Evolutionary conservation across 2,797 vertebrate species (phyloP).

Genomic region (Phylloscopus collybita): DNA sequence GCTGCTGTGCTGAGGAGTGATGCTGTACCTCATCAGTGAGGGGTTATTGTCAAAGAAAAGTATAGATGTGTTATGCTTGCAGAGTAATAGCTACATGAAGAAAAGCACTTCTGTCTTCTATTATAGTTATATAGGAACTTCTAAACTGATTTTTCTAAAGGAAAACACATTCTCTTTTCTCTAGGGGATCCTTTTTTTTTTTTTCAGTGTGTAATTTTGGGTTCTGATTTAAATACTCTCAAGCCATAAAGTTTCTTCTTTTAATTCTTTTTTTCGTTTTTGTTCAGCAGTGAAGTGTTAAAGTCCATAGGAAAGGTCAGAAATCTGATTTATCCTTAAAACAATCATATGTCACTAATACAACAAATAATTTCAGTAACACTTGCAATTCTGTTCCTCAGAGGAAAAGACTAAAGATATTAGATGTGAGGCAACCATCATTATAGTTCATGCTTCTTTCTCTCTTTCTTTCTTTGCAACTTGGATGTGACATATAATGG

Average conservation of each 20-base stretch:
- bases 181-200: background rate
- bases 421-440: background rate
- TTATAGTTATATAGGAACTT: background rate
- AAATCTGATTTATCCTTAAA: background rate
- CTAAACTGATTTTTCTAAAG: background rate
- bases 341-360: background rate
- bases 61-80: background rate
- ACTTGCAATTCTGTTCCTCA: background rate
- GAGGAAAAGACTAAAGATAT: background rate
- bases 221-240: background rate
- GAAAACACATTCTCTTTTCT: background rate
- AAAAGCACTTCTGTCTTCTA: background rate
- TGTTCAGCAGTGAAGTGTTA: background rate
- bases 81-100: background rate
- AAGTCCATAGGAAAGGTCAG: background rate
- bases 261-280: background rate
- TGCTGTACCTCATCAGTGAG: background rate
- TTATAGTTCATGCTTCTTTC: background rate
- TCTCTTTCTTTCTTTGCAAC: background rate
- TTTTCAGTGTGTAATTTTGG: background rate
- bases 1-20: background rate
- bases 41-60: background rate
- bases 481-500: background rate
- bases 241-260: background rate
- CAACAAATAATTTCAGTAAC: background rate